Conservation (phyloP, 2,113 vertebrate genomes). For the Rallus limicola region DNA sequence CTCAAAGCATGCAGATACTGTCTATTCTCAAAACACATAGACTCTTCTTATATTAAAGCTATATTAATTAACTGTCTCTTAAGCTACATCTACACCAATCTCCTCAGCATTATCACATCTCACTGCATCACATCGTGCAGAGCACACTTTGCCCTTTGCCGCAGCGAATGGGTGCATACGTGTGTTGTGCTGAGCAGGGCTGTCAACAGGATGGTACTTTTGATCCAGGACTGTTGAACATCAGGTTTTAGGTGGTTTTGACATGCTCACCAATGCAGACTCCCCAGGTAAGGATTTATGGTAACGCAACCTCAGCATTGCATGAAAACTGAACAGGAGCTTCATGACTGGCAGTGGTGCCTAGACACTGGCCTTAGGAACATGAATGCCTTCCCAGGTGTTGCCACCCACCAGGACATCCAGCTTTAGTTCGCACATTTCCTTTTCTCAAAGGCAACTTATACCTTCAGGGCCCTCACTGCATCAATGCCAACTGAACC, state of each 20-base stretch:
- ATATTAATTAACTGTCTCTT: too few species aligned
- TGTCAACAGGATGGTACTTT: neutral
- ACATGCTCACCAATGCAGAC: accelerated
- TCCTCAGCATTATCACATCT: too few species aligned
- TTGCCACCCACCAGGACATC: neutral
- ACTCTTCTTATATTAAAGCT: too few species aligned
- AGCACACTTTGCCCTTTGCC: neutral
- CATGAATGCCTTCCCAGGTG: neutral
- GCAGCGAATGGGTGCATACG: accelerated
- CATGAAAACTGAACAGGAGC: neutral
- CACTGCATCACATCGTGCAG: too few species aligned
- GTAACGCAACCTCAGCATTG: neutral
- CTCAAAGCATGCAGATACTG: too few species aligned
- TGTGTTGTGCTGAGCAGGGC: neutral
- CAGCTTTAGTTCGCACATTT: neutral
- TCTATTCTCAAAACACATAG: too few species aligned
- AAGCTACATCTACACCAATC: too few species aligned
- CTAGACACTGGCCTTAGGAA: too few species aligned
- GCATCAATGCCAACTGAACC: neutral
- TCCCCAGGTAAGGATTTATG: neutral
- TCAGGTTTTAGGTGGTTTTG: neutral
- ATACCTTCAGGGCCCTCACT: neutral
- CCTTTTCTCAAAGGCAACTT: neutral
- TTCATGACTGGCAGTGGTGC: neutral
- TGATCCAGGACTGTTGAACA: neutral